A percentile compares a stretch with the other conserved stretches of the same genome.
Conservation (phyloP, 2,113 vertebrate species). For the Garra rufa region DNA sequence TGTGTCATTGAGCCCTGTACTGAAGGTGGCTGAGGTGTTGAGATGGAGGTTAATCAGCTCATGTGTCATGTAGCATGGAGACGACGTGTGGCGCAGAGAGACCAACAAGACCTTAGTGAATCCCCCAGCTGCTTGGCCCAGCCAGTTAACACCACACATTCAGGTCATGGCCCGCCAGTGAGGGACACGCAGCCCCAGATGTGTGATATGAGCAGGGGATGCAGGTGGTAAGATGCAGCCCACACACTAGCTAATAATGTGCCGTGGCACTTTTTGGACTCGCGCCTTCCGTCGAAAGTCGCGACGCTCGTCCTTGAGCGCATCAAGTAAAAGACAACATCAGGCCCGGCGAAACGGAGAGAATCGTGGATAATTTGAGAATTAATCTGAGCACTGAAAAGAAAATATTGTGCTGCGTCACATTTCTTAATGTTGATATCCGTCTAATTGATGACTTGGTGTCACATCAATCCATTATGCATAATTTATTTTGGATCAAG, state of each 20-base stretch:
- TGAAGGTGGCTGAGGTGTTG: conserved; percentile 17
- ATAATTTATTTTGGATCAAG: conserved; percentile 85
- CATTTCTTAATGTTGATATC: conserved; percentile 78
- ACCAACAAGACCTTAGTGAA: conserved; percentile 50
- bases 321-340: conserved; percentile 12
- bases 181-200: conserved; percentile 67
- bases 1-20: conserved; percentile 38
- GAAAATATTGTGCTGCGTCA: conserved; percentile 73
- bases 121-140: conserved; percentile 69
- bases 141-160: conserved; percentile 72
- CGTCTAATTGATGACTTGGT: conserved; percentile 85
- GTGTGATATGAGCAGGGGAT: conserved; percentile 70
- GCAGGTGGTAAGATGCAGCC: conserved; percentile 64
- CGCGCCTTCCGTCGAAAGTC: conserved; percentile 66
- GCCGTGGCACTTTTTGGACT: conserved; percentile 71
- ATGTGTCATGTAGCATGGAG: conserved; percentile 38
- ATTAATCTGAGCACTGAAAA: conserved; percentile 25
- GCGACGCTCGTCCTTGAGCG: conserved; percentile 38
- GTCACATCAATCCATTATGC: conserved; percentile 84
- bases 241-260: conserved; percentile 65
- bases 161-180: conserved; percentile 66
- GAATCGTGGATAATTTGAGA: neutral
- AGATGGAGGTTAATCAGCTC: conserved; percentile 48
- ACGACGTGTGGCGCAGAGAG: conserved; percentile 39
- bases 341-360: neutral